Conservation (phyloP, 2,888 invertebrate genomes). For the Atherix ibis region DNA sequence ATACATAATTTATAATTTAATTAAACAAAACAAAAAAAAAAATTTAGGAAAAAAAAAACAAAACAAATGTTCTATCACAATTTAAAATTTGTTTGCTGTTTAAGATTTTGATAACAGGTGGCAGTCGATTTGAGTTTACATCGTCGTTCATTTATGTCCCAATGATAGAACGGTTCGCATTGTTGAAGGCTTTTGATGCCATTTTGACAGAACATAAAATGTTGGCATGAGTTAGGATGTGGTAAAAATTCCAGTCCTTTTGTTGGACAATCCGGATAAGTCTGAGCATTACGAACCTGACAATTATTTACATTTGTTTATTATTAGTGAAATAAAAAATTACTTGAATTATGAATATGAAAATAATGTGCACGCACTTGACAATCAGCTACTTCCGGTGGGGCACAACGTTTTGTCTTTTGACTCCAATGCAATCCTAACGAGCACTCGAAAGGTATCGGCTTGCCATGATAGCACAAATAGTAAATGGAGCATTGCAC, state of each 20-base stretch:
- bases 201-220: conserved; percentile 11
- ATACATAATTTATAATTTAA: background rate
- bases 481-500: conserved; percentile 5
- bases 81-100: conserved; percentile 2
- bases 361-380: conserved; percentile 3
- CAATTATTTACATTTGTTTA: background rate
- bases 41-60: too few relatives aligned
- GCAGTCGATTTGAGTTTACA: conserved; percentile 8
- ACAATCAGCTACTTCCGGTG: conserved; percentile 8
- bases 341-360: background rate
- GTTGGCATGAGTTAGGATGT: conserved; percentile 10
- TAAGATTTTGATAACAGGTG: conserved; percentile 8
- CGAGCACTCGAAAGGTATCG: conserved; percentile 7
- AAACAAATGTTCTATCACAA: too few relatives aligned
- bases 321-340: background rate
- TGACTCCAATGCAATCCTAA: conserved; percentile 7
- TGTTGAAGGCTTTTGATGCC: conserved; percentile 10
- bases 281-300: background rate
- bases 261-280: conserved; percentile 8
- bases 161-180: conserved; percentile 12
- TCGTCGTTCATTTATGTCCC: conserved; percentile 12
- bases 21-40: too few relatives aligned
- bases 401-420: conserved; percentile 6
- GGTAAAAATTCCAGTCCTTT: conserved; percentile 11
- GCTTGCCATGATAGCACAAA: conserved; percentile 7